phyloP scores from a whole-genome alignment of 2,888 invertebrate species.

The Limnephilus rhombicus region DNA sequence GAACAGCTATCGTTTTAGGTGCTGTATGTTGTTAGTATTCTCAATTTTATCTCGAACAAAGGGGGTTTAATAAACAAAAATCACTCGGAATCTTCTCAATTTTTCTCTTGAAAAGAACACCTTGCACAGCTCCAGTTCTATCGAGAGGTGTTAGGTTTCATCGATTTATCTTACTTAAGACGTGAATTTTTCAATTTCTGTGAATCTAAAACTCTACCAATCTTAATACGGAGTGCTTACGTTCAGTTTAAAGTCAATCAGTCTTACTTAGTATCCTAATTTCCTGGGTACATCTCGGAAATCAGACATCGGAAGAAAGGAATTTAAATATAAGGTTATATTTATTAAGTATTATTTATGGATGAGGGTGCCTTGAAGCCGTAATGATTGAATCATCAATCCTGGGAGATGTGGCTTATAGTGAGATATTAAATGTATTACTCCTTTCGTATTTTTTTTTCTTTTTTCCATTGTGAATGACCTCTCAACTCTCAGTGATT shows the following conservation, averaged over 20 bases:
- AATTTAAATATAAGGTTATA: neutral
- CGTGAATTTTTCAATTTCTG: conserved; percentile 3
- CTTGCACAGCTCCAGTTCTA: neutral
- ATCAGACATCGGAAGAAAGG: neutral
- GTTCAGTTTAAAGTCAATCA: conserved; percentile 7
- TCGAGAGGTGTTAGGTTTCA: neutral
- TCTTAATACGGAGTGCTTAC: conserved; percentile 9
- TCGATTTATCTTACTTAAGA: conserved; percentile 6
- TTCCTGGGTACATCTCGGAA: neutral
- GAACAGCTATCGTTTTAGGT: neutral
- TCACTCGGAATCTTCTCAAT: neutral
- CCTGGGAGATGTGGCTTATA: neutral
- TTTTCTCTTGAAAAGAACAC: neutral
- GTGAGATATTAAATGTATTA: neutral
- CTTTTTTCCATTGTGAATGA: neutral
- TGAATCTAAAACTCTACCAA: neutral
- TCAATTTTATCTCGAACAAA: neutral
- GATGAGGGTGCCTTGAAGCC: neutral
- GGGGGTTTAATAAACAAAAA: neutral
- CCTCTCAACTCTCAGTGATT: neutral
- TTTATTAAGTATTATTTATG: neutral
- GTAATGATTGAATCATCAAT: neutral
- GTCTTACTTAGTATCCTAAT: neutral
- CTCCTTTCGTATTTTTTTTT: neutral
- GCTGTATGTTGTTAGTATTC: neutral